Percentiles rank a stretch among this genome's conserved stretches.
These are phyloP conservation scores for Oreochromis tanganicae DNA, from an alignment of 2,113 vertebrate genomes.

Conservation along the genomic window DNA sequence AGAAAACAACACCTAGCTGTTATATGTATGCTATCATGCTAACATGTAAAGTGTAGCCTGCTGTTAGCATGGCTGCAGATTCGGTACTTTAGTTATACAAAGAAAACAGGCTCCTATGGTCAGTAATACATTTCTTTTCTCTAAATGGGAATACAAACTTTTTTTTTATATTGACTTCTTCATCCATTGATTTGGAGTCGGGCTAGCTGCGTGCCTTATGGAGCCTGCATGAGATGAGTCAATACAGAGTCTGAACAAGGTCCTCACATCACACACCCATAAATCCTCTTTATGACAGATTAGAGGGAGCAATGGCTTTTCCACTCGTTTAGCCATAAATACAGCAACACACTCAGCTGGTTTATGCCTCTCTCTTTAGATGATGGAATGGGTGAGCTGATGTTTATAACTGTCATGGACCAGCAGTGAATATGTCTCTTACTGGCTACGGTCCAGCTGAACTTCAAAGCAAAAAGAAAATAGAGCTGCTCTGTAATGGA, in stretches of 20 bases:
- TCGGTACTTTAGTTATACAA: not conserved
- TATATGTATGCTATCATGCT: not conserved
- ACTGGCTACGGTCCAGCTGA: slow-evolving; percentile 34
- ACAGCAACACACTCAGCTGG: slow-evolving; percentile 55
- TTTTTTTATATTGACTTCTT: not conserved
- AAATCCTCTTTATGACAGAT: slow-evolving; percentile 65
- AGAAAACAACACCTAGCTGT: not conserved
- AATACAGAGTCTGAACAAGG: slow-evolving; percentile 43
- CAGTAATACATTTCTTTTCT: not conserved
- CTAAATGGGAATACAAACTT: not conserved
- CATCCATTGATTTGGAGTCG: not conserved
- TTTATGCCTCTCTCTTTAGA: slow-evolving; percentile 54
- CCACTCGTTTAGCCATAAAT: slow-evolving; percentile 65
- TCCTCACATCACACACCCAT: slow-evolving; percentile 47
- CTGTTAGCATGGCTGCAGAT: not conserved
- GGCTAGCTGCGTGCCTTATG: slow-evolving; percentile 1
- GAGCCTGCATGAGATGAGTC: slow-evolving; percentile 48
- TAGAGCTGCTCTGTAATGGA: slow-evolving; percentile 41
- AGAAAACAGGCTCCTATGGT: not conserved
- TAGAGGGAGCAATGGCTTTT: slow-evolving; percentile 64
- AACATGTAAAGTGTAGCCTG: not conserved
- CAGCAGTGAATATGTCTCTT: slow-evolving; percentile 54
- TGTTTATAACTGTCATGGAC: slow-evolving; percentile 60
- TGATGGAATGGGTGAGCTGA: slow-evolving; percentile 41
- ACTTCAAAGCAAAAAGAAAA: slow-evolving; percentile 54